A percentile compares a stretch with the other conserved stretches of the same genome.
Evolutionary conservation across 2,797 vertebrate species (phyloP).

Genomic region (Dendrocincla fuliginosa): DNA sequence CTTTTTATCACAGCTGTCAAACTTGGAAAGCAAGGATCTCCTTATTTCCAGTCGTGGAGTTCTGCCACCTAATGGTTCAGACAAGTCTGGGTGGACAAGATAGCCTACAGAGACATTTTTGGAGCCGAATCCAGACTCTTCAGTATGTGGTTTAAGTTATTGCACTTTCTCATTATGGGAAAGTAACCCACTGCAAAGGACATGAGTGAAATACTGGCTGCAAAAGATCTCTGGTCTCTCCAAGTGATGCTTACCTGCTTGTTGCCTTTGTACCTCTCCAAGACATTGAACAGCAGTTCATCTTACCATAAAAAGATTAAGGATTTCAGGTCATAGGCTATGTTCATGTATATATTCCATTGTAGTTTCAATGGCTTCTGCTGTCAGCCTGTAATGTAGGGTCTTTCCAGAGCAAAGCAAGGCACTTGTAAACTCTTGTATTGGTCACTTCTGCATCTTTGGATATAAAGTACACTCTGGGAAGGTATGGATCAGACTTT

Average conservation of each 20-base stretch:
- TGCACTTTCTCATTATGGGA: not conserved
- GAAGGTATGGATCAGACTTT: not conserved
- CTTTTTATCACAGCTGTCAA: not conserved
- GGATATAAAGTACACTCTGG: not conserved
- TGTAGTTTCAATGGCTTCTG: not conserved
- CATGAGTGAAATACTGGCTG: not conserved
- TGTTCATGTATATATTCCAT: too few species aligned
- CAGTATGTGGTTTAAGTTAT: not conserved
- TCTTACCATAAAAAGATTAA: not conserved
- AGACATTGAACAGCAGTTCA: not conserved
- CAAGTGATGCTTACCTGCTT: not conserved
- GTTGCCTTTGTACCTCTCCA: not conserved
- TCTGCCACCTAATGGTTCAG: not conserved
- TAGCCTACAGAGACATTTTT: not conserved
- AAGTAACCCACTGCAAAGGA: not conserved
- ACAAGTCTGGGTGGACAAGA: not conserved
- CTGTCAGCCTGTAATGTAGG: not conserved
- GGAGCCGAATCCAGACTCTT: not conserved
- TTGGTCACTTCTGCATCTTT: not conserved
- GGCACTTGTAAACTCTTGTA: not conserved
- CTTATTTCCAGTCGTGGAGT: not conserved
- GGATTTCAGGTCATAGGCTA: not conserved
- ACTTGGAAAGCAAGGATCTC: not conserved
- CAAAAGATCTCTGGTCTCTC: not conserved
- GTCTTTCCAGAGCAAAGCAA: not conserved